Base-by-base conservation (phyloP, 2,797 vertebrate genomes). In the Eulemur mongoz region DNA sequence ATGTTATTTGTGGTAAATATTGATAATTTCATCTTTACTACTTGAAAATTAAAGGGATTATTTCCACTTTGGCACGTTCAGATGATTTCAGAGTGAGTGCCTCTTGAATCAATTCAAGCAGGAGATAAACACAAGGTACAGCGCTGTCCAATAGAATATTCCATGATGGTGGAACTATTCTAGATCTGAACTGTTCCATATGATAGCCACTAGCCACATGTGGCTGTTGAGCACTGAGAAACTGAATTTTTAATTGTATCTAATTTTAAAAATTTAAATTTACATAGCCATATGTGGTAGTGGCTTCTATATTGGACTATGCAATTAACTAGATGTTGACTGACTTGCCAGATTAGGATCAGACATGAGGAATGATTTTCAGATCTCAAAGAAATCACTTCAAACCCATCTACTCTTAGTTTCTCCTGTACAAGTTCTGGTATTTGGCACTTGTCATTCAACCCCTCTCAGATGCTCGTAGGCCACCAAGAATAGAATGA, bases 21-120 rank as follows among this genome's bases (percentile, higher is more conserved):
- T 54, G 23, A 54, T 76, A 48, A 70, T 85, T 96, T 92, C 78
- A 78, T 89, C 38, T 91, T 94, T 70, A 48, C 65, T 93, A 30
- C 65, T 89, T 95, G 91, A 87, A 96, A 75, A 79, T 92, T 67
- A 50, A 90, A 92, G 90, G 25, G 59, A 91, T 95, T 91, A 32
- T 96, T 92, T 45, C 18, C 18, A 91, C 25, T 70, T 89, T n/a
- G 35, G 69, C 17, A 27, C 52, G 35, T 88, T 52, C 87, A 80
- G 50, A 94, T 95, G 35, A 95, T 72, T 95, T 89, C 89, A 86
- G 50, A 89, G 69, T 43, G 23, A 94, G 15, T 95, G 20, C 18
- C 25, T 93, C 12, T 97, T 88, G 7, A 45, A 50, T 85, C 72
- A 76, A 0, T 91, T 93, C 65, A 81, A 43, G 48, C 57, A 81